These are phyloP conservation scores for Diaperis boleti DNA, from an alignment of 2,888 invertebrate species.

Conservation along the genomic window DNA sequence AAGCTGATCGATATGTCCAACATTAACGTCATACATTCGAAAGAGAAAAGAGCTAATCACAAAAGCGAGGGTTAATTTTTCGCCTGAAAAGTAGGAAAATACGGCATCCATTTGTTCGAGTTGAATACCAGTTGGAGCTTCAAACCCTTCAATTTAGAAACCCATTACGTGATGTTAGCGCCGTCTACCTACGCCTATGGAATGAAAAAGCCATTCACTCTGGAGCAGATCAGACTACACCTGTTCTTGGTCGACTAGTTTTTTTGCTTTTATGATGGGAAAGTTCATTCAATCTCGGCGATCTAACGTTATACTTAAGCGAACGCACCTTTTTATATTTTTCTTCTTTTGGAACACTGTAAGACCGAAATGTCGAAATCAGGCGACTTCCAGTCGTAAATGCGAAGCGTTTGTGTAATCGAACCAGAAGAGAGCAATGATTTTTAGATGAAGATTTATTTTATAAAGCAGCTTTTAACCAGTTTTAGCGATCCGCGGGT, in stretches of 20 bases:
- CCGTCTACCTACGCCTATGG: constrained; percentile 35
- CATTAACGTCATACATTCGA: background rate
- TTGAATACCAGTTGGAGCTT: constrained; percentile 8
- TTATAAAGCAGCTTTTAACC: constrained; percentile 24
- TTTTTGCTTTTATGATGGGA: constrained; percentile 56
- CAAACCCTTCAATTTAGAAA: constrained; percentile 23
- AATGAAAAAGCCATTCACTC: constrained; percentile 38
- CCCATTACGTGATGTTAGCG: constrained; percentile 29
- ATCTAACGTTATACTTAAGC: constrained; percentile 25
- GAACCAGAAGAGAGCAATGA: constrained; percentile 28
- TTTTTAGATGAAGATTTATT: constrained; percentile 27
- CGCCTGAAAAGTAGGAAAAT: constrained; percentile 1
- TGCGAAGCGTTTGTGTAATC: constrained; percentile 23
- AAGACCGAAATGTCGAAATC: constrained; percentile 18
- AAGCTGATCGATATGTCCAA: too few species aligned
- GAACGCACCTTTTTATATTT: constrained; percentile 13
- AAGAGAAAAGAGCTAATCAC: background rate
- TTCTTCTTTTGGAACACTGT: constrained; percentile 12
- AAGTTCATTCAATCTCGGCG: constrained; percentile 58
- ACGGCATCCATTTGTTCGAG: background rate
- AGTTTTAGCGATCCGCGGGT: constrained; percentile 21
- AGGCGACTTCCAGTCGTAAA: background rate
- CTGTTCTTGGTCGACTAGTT: constrained; percentile 58
- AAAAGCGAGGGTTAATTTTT: constrained; percentile 1
- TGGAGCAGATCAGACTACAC: constrained; percentile 57